phyloP scores from a whole-genome alignment of 1,140 invertebrate genomes.

The Meteorus sp. region DNA sequence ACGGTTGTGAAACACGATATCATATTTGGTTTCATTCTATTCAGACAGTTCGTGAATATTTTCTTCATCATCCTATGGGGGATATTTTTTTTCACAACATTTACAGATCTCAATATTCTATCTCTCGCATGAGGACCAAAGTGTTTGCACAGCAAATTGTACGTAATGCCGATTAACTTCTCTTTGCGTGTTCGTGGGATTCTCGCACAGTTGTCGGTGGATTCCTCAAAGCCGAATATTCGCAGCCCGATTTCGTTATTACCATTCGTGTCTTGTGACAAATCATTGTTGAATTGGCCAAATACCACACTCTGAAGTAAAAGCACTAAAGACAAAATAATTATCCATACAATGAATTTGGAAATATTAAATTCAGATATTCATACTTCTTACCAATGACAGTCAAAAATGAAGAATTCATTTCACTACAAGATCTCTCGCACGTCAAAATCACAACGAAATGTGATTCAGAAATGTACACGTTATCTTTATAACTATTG shows the following conservation, averaged over 20 bases:
- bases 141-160: slow-evolving; percentile 18
- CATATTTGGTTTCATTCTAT: slow-evolving; percentile 21
- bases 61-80: background rate
- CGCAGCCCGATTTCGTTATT: background rate
- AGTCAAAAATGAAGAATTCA: background rate
- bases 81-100: background rate
- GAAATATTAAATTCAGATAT: background rate
- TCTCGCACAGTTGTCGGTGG: slow-evolving; percentile 2
- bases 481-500: slow-evolving; percentile 22
- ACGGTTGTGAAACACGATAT: slow-evolving; percentile 15
- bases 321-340: no score
- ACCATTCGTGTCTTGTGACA: background rate
- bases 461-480: background rate
- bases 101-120: slow-evolving; percentile 1
- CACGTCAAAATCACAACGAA: background rate
- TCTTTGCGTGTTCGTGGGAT: slow-evolving; percentile 1
- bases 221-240: slow-evolving; percentile 14
- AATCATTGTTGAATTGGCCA: background rate
- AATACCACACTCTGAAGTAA: no score
- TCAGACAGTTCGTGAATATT: slow-evolving; percentile 7
- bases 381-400: background rate
- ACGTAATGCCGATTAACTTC: slow-evolving; percentile 12
- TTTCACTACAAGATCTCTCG: background rate
- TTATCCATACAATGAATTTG: no score
- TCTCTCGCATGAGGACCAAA: slow-evolving; percentile 18